phyloP scores from a whole-genome alignment of 2,888 invertebrate species.

The Seira sanloemensis region DNA sequence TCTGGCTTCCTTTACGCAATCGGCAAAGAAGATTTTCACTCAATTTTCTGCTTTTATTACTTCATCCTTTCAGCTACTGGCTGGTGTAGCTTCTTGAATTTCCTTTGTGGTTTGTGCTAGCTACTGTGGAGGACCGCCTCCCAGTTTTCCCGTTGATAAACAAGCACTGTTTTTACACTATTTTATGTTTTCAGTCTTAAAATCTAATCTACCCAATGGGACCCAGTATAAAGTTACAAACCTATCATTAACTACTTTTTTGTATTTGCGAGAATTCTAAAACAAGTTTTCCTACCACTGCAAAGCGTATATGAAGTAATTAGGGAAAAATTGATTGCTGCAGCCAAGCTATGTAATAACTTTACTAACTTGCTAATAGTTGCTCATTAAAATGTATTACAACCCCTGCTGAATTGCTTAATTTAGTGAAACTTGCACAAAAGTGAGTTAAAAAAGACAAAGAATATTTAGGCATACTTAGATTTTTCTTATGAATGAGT shows the following conservation, averaged over 20 bases:
- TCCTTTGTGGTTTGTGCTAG: slow-evolving; percentile 48
- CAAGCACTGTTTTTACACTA: slow-evolving; percentile 40
- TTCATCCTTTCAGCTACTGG: slow-evolving; percentile 50
- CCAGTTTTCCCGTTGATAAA: slow-evolving; percentile 18
- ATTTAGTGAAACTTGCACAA: too few relatives aligned
- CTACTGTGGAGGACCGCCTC: slow-evolving; percentile 48
- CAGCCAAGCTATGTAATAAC: too few relatives aligned
- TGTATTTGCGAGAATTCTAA: slow-evolving; percentile 49
- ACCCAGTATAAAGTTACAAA: slow-evolving; percentile 17
- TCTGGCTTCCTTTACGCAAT: slow-evolving; percentile 37
- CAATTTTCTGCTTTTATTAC: slow-evolving; percentile 57
- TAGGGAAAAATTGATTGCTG: too few relatives aligned
- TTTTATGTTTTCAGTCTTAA: slow-evolving; percentile 32
- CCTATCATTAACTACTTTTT: slow-evolving; percentile 38
- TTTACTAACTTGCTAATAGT: too few relatives aligned
- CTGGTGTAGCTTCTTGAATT: slow-evolving; percentile 53
- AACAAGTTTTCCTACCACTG: slow-evolving; percentile 59
- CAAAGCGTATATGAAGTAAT: too few relatives aligned
- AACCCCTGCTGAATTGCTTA: too few relatives aligned
- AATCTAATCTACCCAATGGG: slow-evolving; percentile 16
- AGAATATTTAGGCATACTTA: too few relatives aligned
- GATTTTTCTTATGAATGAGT: too few relatives aligned
- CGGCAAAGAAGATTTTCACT: slow-evolving; percentile 51
- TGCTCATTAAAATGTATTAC: too few relatives aligned
- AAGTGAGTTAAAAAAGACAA: too few relatives aligned